These are phyloP conservation scores for Reticulitermes speratus DNA, from an alignment of 1,140 invertebrate species.

Conservation along the genomic window DNA sequence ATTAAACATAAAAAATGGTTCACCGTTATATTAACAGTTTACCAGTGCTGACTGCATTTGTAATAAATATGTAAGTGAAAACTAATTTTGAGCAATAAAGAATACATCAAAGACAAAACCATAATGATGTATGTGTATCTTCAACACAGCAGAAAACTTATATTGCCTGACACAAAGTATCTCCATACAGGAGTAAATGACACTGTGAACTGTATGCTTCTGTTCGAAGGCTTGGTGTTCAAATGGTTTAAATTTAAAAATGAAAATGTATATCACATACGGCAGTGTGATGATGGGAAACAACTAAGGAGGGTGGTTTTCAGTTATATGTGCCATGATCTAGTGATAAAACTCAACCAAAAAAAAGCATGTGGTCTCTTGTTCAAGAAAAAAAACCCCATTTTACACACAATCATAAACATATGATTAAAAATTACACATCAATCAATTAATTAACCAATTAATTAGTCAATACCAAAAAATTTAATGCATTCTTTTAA, in stretches of 20 bases:
- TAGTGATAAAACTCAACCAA: background rate
- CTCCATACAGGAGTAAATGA: background rate
- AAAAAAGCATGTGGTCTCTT: background rate
- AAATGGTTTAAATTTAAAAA: background rate
- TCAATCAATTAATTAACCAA: background rate
- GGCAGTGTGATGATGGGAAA: background rate
- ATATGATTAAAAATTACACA: constrained; percentile 4
- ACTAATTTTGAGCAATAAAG: background rate
- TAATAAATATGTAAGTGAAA: constrained; percentile 5
- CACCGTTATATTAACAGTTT: background rate
- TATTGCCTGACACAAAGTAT: background rate
- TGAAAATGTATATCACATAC: background rate
- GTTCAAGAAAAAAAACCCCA: background rate
- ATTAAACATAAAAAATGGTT: background rate
- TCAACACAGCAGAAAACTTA: background rate
- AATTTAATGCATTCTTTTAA: background rate
- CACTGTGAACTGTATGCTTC: background rate
- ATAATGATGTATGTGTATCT: background rate
- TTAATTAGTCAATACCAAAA: background rate
- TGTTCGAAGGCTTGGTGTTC: background rate
- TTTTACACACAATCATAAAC: constrained; percentile 1
- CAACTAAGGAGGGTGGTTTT: background rate
- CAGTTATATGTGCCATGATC: background rate
- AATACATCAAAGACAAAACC: background rate
- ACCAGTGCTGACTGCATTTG: background rate